Evolutionary conservation across 2,113 vertebrate genomes (phyloP).

Genomic region (Bos taurus): DNA sequence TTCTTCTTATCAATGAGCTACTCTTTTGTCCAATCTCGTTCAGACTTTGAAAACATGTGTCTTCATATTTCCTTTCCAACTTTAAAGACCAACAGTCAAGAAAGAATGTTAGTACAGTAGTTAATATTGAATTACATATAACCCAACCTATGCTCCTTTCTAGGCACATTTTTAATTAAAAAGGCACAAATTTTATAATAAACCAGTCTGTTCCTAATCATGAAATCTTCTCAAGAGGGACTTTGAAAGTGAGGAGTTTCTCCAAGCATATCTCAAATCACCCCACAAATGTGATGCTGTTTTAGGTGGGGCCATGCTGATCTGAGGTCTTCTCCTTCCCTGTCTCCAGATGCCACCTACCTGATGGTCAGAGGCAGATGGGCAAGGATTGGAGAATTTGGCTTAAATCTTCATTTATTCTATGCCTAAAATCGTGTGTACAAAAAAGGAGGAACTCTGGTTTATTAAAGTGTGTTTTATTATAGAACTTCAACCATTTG

Average conservation of each 20-base stretch:
- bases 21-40: neutral
- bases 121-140: neutral
- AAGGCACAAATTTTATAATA: neutral
- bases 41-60: neutral
- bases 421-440: neutral
- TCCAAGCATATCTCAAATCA: neutral
- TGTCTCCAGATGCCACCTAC: too few relatives aligned
- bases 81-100: neutral
- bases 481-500: neutral
- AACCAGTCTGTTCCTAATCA: neutral
- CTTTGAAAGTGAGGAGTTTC: neutral
- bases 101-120: neutral
- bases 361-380: neutral
- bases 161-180: neutral
- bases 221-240: neutral
- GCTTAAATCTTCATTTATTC: neutral
- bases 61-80: neutral
- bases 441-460: neutral
- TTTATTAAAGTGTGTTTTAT: neutral
- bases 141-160: neutral
- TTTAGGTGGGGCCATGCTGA: neutral
- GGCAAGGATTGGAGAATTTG: neutral
- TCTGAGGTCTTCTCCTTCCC: neutral
- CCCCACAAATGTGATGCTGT: neutral
- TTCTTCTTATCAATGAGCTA: neutral